These are phyloP conservation scores for Sterna hirundo DNA, from an alignment of 2,113 vertebrate species.

Conservation along the genomic window DNA sequence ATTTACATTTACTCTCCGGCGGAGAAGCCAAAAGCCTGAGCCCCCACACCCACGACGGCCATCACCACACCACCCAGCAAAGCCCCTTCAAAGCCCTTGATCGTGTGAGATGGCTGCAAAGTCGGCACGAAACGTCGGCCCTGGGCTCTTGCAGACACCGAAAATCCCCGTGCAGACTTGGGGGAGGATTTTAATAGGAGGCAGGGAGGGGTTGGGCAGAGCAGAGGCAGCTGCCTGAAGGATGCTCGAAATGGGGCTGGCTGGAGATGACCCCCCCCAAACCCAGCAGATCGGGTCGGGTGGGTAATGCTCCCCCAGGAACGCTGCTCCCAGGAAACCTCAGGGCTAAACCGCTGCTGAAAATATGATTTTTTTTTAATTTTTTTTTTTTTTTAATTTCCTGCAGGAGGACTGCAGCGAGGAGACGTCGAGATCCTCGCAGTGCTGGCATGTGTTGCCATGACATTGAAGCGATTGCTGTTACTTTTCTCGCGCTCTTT, in stretches of 20 bases:
- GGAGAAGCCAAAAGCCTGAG: not conserved
- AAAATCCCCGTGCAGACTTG: accelerated
- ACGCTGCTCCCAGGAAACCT: not conserved
- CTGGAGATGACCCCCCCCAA: not conserved
- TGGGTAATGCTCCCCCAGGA: not conserved
- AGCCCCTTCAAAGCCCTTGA: accelerated
- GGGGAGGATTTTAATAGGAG: not conserved
- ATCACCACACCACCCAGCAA: not conserved
- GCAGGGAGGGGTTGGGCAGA: not conserved
- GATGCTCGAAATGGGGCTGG: accelerated
- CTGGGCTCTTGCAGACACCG: not conserved
- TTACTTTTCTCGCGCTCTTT: not conserved
- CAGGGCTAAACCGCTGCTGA: not conserved
- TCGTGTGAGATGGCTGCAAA: not conserved
- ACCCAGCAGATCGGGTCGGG: not conserved
- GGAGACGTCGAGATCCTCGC: not conserved
- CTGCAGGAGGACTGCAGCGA: not conserved
- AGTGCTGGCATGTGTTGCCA: not conserved
- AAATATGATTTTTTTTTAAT: accelerated
- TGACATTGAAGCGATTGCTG: not conserved
- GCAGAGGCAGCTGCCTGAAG: not conserved
- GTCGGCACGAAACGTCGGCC: accelerated
- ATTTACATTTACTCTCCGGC: not conserved
- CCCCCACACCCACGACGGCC: not conserved
- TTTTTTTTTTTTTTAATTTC: not conserved